Base-by-base conservation (phyloP, 2,888 invertebrate species). In the Helobdella robusta region DNA sequence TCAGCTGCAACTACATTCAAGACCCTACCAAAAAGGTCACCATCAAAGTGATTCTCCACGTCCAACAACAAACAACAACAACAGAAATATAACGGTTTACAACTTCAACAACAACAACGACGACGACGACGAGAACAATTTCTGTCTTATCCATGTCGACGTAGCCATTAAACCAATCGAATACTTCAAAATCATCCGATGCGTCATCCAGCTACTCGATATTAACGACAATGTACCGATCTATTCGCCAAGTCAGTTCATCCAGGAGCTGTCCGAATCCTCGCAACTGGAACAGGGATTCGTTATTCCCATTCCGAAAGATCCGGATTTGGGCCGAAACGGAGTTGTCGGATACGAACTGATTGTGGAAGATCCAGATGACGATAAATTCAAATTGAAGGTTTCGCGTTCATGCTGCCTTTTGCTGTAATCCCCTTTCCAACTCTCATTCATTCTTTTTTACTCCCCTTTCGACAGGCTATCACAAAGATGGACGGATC, bases 141-240 rank as follows among this genome's bases (percentile, higher is more conserved):
- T 34, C 50, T 70, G 70, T 58, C 40, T 35, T 28, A 59, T 70
- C 35, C 35, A 66, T n/a, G 66, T 69, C 8, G 68, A 69, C 54
- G 63, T 70, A 15, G 68, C 67, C 4, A 44, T 70, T 6, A 46
- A 62, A 11, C 68, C 68, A 3, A 32, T 66, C 6, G 56, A 66
- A 48, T 59, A 66, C 64, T 68, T 68, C 46, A 44, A 30, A 28
- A 36, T 65, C 65, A 65, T 65, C 25, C 28, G 52, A n/a, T 62
- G 40, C 32, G 20, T 69, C n/a, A 69, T 69, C 44, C 48, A 65
- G n/a, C 61, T 69, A 28, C n/a, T 46, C 18, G 69, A 69, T 48
- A 67, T 67, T 52, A 69, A 69, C 34, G 69, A 69, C 62, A 69
- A 69, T 62, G 54, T 54, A 58, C 69, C 69, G 20, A 36, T 64